Evolutionary conservation across 2,888 invertebrate genomes (phyloP), one percentile per base, ranked within the genome.

Genomic region (Noctua fimbriata): DNA sequence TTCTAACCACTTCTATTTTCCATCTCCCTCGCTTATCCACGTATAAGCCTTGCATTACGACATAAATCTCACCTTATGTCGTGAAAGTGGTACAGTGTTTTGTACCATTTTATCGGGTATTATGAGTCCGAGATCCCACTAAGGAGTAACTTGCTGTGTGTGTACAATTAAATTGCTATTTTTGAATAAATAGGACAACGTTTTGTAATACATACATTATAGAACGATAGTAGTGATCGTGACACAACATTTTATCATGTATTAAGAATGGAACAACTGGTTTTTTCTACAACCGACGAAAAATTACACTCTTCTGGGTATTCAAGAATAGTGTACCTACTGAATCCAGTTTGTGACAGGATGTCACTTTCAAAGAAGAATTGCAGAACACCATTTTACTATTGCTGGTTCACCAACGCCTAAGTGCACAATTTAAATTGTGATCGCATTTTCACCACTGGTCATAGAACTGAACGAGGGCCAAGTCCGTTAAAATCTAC

Each of bases 21-120:
- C 82, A 89, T 88, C 87, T 82, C 60, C 81, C 80, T 75, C 81
- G 79, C 83, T 88, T 86, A 89, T 86, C 81, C 76, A 75, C 80
- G 74, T 82, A 76, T 73, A 60, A 60, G 65, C 63, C n/a, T 60
- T 77, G 71, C 76, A 84, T 73, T 80, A 79, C 58, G 73, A 67
- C 77, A 85, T 87, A 87, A 89, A 89, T 86, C 87, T 84, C 78
- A 58, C 49, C 49, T 63, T 52, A 71, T 71, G 70, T 41, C 63
- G 66, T 77, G 67, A 76, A 82, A 78, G 70, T 77, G 75, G 71
- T 79, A 78, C 63, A 73, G 65, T 60, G 77, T 80, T 78, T 77
- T 72, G 32, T 63, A 65, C 55, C 55, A 67, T 76, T 80, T 83
- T 70, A 72, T 67, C 24, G 52, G 65, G 44, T 75, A 32, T 73